phyloP scores from a whole-genome alignment of 2,113 vertebrate genomes.

The Myotis brandtii region DNA sequence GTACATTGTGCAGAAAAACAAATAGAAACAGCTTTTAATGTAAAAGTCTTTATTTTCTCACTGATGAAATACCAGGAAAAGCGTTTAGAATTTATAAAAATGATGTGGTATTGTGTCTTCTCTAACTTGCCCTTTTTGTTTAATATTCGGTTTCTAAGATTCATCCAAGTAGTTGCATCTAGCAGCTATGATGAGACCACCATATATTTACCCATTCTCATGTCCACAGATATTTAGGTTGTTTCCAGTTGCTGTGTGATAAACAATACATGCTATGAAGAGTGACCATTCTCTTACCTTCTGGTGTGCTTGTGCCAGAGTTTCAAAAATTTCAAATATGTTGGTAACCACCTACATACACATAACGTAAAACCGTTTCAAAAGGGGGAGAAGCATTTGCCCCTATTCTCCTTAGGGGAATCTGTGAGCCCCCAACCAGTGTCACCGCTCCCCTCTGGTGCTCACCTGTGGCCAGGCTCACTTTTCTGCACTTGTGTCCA shows the following conservation, averaged over 20 bases:
- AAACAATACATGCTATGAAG: too few species aligned
- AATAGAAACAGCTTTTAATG: background rate
- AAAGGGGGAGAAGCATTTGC: slow-evolving; percentile 90
- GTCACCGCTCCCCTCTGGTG: slow-evolving; percentile 95
- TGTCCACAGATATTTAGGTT: background rate
- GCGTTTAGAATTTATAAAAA: background rate
- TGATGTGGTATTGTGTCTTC: background rate
- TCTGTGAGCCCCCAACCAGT: slow-evolving; percentile 95
- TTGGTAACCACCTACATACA: background rate
- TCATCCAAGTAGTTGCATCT: background rate
- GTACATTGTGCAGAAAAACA: background rate
- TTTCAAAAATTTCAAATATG: background rate
- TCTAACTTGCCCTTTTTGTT: background rate
- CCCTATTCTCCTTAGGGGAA: slow-evolving; percentile 97
- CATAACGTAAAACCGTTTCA: background rate
- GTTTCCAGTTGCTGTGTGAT: background rate
- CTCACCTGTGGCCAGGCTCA: slow-evolving; percentile 97
- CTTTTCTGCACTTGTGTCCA: slow-evolving; percentile 97
- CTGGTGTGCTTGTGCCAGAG: background rate
- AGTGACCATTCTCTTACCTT: background rate
- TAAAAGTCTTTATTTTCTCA: background rate
- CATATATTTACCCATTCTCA: background rate
- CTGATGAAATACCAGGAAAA: background rate
- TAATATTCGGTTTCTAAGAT: background rate
- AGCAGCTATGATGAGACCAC: background rate